Percentiles rank a stretch among this genome's conserved stretches.
These are phyloP conservation scores for Rotaria magnacalcarata DNA, from an alignment of 2,888 invertebrate species.

Conservation along the genomic window DNA sequence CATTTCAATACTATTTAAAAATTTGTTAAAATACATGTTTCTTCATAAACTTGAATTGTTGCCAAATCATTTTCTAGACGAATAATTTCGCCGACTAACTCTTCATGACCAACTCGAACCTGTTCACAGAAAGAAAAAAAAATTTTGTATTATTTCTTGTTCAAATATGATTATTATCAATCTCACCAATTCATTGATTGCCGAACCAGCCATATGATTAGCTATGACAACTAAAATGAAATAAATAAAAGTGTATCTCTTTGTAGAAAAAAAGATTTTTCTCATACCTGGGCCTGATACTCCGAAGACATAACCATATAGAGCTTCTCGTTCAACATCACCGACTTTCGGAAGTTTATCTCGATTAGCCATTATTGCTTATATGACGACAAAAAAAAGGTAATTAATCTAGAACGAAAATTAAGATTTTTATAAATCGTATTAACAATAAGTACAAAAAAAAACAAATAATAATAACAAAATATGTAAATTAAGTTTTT, in stretches of 20 bases:
- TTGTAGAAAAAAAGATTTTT: background rate
- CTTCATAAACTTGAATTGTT: conserved; percentile 84
- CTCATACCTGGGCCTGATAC: conserved; percentile 91
- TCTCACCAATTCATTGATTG: conserved; percentile 91
- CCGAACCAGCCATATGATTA: conserved; percentile 96
- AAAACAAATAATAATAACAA: background rate
- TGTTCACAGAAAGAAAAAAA: background rate
- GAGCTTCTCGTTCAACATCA: conserved; percentile 79
- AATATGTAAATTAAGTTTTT: background rate
- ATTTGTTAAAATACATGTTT: conserved; percentile 60
- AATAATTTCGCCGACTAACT: conserved; percentile 98
- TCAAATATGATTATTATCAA: background rate
- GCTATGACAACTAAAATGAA: conserved; percentile 82
- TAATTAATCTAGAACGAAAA: background rate
- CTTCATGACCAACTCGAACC: conserved; percentile 88
- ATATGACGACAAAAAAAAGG: background rate
- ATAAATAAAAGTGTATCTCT: background rate
- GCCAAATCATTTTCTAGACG: conserved; percentile 98
- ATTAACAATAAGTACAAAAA: background rate
- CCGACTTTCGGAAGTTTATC: conserved; percentile 51
- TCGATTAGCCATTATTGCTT: background rate
- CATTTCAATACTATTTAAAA: background rate
- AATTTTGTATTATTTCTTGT: too few relatives aligned
- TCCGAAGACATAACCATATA: conserved; percentile 88
- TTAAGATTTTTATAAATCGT: background rate